A percentile compares a stretch with the other conserved stretches of the same genome.
These are phyloP conservation scores for Neria commutata DNA, from an alignment of 2,888 invertebrate species.

Conservation along the genomic window DNA sequence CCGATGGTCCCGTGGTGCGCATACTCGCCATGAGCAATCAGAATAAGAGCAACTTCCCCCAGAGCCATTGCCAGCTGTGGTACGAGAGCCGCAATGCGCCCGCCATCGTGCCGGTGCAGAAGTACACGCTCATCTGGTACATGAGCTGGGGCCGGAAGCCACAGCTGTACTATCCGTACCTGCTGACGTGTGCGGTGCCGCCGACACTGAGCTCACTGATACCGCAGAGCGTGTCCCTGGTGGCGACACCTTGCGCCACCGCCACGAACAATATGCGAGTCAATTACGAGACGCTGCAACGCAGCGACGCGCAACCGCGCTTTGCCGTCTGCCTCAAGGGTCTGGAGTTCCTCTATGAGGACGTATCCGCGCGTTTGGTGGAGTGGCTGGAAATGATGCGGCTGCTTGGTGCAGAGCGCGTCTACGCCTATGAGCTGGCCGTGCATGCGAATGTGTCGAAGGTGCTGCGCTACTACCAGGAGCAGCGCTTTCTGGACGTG, in stretches of 20 bases:
- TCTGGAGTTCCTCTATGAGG: slow-evolving; percentile 86
- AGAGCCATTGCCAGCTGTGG: slow-evolving; percentile 85
- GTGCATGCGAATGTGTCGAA: slow-evolving; percentile 89
- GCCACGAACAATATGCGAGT: slow-evolving; percentile 82
- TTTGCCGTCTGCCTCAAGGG: slow-evolving; percentile 93
- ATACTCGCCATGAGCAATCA: slow-evolving; percentile 86
- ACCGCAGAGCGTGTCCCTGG: slow-evolving; percentile 73
- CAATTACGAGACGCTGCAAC: slow-evolving; percentile 73
- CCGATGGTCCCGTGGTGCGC: slow-evolving; percentile 79
- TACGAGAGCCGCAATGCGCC: slow-evolving; percentile 79
- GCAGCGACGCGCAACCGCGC: slow-evolving; percentile 66
- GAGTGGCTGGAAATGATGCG: slow-evolving; percentile 91
- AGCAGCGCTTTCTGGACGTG: slow-evolving; percentile 70
- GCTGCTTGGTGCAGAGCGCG: slow-evolving; percentile 86
- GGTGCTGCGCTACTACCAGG: slow-evolving; percentile 68
- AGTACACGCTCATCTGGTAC: slow-evolving; percentile 91
- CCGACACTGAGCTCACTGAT: slow-evolving; percentile 1
- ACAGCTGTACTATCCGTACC: background rate
- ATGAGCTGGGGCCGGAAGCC: slow-evolving; percentile 80
- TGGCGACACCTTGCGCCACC: slow-evolving; percentile 78
- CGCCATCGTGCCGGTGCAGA: slow-evolving; percentile 75
- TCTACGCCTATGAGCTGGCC: slow-evolving; percentile 85
- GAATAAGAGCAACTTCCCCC: slow-evolving; percentile 68
- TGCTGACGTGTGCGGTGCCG: background rate
- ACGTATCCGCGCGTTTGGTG: slow-evolving; percentile 83